Conservation (phyloP, 1,140 invertebrate genomes). For the Penaeus japonicus region DNA sequence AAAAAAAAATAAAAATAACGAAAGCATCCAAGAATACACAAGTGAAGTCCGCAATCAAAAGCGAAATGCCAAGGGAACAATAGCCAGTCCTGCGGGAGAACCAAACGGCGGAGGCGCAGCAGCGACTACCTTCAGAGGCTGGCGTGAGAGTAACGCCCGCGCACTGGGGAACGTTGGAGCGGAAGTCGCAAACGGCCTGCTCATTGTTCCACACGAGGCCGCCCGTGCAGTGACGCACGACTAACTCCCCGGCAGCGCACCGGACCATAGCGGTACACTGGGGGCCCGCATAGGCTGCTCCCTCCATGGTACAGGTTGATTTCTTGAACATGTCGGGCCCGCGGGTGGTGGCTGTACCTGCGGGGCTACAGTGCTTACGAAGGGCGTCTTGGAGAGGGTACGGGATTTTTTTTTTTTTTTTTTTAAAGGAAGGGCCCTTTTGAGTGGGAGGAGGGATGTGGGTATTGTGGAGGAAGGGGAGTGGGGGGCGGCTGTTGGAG, state of each 20-base stretch:
- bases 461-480: too few relatives aligned
- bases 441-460: neutral
- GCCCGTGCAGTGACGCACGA: conserved; percentile 30
- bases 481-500: too few relatives aligned
- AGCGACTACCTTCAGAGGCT: conserved; percentile 19
- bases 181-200: neutral
- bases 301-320: conserved; percentile 8
- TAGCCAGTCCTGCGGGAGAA: neutral
- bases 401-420: neutral
- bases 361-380: conserved; percentile 26
- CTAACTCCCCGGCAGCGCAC: neutral
- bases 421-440: neutral
- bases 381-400: neutral
- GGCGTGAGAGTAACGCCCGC: conserved; percentile 22
- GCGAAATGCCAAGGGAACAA: neutral
- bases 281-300: conserved; percentile 2
- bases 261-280: conserved; percentile 24
- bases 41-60: too few relatives aligned
- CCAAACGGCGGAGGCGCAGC: neutral
- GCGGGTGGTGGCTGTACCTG: conserved; percentile 20
- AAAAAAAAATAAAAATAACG: too few relatives aligned
- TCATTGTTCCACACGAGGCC: conserved; percentile 35
- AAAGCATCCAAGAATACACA: too few relatives aligned
- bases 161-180: conserved; percentile 27
- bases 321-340: neutral